phyloP scores from a whole-genome alignment of 2,797 vertebrate genomes.

The Apogon talboti region DNA sequence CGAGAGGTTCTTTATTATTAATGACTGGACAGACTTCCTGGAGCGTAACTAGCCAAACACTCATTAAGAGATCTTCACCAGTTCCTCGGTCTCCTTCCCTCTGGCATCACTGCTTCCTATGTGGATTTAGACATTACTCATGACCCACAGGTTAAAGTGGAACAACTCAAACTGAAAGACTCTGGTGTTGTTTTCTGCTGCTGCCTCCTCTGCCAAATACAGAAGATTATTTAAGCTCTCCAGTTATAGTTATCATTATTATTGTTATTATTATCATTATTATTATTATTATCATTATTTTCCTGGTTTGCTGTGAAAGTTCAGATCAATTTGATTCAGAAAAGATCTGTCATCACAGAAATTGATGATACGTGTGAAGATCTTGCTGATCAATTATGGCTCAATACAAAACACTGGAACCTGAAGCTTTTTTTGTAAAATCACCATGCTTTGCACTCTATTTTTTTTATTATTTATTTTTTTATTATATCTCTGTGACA shows the following conservation, averaged over 20 bases:
- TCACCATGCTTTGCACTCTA: background rate
- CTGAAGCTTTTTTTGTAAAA: too few relatives aligned
- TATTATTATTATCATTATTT: background rate
- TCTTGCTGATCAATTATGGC: background rate
- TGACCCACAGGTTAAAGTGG: slow-evolving; percentile 27
- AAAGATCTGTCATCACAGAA: too few relatives aligned
- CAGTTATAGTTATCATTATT: background rate
- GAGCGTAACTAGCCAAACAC: slow-evolving; percentile 8
- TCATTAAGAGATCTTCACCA: slow-evolving; percentile 18
- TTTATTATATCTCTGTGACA: background rate
- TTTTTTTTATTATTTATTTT: too few relatives aligned
- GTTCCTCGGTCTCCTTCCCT: slow-evolving; percentile 14
- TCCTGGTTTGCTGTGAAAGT: background rate
- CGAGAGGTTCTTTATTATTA: slow-evolving; percentile 15
- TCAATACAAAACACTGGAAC: too few relatives aligned
- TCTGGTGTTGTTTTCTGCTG: background rate
- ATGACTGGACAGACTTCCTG: slow-evolving; percentile 1
- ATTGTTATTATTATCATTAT: background rate
- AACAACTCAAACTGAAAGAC: background rate
- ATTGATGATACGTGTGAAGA: background rate
- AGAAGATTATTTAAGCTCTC: background rate
- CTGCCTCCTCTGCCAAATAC: background rate
- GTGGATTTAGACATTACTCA: slow-evolving; percentile 16
- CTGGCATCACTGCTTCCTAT: slow-evolving; percentile 8
- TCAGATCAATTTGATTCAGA: background rate